A percentile compares a stretch with the other conserved stretches of the same genome.
Conservation (phyloP, 2,888 invertebrate genomes). For the Andricus quercusramuli region DNA sequence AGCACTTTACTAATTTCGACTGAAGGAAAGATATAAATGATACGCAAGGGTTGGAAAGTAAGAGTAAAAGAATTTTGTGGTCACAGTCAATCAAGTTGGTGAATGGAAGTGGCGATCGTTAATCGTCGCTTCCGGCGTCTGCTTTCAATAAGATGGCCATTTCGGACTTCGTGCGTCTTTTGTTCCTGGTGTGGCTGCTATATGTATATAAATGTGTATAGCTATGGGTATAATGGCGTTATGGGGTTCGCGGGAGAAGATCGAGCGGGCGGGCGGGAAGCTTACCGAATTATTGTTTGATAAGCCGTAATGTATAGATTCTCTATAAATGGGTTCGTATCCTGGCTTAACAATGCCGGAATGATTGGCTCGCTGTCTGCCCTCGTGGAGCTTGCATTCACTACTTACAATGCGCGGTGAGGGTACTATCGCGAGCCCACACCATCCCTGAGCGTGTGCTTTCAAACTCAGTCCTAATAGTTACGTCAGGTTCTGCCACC, state of each 20-base stretch:
- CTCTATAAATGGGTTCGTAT: conserved; percentile 46
- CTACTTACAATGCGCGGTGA: conserved; percentile 67
- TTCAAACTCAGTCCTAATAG: conserved; percentile 61
- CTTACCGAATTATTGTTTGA: conserved; percentile 44
- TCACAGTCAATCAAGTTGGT: conserved; percentile 18
- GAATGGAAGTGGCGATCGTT: conserved; percentile 12
- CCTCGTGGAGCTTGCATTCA: conserved; percentile 66
- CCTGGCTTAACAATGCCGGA: conserved; percentile 69
- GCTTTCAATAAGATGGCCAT: conserved; percentile 32
- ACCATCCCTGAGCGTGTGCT: conserved; percentile 55
- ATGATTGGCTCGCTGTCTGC: conserved; percentile 72
- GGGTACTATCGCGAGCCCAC: conserved; percentile 66
- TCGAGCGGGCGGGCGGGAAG: conserved; percentile 24
- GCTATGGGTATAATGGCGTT: conserved; percentile 3
- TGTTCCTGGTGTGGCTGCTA: conserved; percentile 17
- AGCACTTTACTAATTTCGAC: background rate
- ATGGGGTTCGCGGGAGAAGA: conserved; percentile 1
- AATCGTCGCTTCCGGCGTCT: conserved; percentile 18
- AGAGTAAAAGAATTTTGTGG: background rate
- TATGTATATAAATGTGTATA: background rate
- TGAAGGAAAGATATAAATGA: background rate
- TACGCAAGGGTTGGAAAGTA: background rate
- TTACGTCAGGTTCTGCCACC: conserved; percentile 56
- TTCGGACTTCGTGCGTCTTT: conserved; percentile 9
- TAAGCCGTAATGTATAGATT: conserved; percentile 47